Evolutionary conservation across 2,888 invertebrate genomes (phyloP), one percentile per base, ranked within the genome.

Genomic region (Andricus curvator): DNA sequence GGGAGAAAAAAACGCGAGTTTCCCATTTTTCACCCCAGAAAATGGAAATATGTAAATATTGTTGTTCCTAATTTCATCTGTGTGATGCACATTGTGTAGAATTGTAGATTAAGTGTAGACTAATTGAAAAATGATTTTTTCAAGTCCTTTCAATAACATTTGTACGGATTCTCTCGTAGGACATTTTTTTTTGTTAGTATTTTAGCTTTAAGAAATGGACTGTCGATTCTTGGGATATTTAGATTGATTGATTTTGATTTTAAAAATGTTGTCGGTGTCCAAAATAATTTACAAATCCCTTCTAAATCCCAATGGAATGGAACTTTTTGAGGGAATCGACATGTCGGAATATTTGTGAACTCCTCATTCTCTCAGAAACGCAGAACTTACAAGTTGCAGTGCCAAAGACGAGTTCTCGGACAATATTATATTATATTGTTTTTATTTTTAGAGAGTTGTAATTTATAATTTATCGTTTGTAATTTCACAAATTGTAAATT

Each of bases 351-450:
- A 29, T 64, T 22, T 64, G 64, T 64, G 6, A 29, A 64, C 25
- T 62, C 22, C 2, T 62, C 60, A 60, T 60, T 60, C 4, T 22
- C 22, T 60, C 17, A 64, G 64, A 29, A 29, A 64, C 64, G 25
- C 17, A 64, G 64, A 64, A 64, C 17, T 64, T 17, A 64, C 29
- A 29, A 64, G 22, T 64, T 64, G 17, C 64, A 64, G 64, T 64
- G 64, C 25, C 64, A 64, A 64, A 64, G 29, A 64, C 64, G 29
- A 29, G 17, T 29, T 29, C 25, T 64, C 17, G 8, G 29, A 60
- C 60, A 4, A 22, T 60, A 64, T 29, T 62, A n/a, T 62, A n/a
- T 22, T 25, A 17, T 29, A 64, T 25, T 64, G 29, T 60, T 60
- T 60, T 60, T 22, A 60, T 22, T 60, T 22, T 11, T 8, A 64